Percentiles rank a stretch among this genome's conserved stretches.
These are phyloP conservation scores for Fopius arisanus DNA, from an alignment of 1,140 invertebrate species.

Conservation along the genomic window DNA sequence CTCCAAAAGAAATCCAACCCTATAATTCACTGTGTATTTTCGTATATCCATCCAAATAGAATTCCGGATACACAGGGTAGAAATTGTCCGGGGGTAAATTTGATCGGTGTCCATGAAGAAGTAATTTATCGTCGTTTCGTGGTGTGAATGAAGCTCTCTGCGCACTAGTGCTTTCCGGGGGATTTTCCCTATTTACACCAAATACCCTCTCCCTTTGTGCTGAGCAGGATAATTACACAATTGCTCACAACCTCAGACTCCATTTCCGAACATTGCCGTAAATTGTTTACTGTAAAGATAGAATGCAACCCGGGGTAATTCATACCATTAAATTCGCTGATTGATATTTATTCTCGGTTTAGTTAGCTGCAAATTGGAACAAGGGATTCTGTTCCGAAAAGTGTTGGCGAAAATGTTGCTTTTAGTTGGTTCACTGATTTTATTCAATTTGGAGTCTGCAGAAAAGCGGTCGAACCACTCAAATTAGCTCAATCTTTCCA, in stretches of 20 bases:
- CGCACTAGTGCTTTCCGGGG: neutral
- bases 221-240: conserved; percentile 23
- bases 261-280: conserved; percentile 7
- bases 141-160: conserved; percentile 21
- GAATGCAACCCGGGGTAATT: neutral
- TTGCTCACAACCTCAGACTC: conserved; percentile 24
- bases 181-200: neutral
- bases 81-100: conserved; percentile 21
- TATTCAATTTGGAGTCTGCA: too few species aligned
- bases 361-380: neutral
- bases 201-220: neutral
- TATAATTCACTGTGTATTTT: neutral
- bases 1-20: neutral
- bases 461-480: too few species aligned
- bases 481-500: too few species aligned
- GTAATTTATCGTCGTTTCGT: conserved; percentile 39
- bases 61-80: conserved; percentile 14
- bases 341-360: neutral
- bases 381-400: neutral
- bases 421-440: too few species aligned
- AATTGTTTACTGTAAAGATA: neutral
- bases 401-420: too few species aligned
- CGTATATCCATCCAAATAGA: conserved; percentile 24
- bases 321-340: neutral
- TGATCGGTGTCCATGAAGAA: conserved; percentile 28